These are phyloP conservation scores for Heliconius hortense DNA, from an alignment of 2,888 invertebrate genomes.

Conservation along the genomic window DNA sequence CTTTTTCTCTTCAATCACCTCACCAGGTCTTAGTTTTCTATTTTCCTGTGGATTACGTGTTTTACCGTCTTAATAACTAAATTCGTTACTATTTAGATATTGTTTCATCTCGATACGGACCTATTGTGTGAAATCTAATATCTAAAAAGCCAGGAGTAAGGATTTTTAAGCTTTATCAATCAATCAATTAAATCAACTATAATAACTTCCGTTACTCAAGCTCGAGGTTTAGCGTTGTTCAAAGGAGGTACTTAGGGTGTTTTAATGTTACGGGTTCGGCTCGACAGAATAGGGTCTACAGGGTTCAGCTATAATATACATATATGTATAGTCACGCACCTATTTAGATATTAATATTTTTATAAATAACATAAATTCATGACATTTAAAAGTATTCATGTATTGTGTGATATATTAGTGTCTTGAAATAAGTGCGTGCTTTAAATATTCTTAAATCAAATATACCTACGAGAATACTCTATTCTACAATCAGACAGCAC, in stretches of 20 bases:
- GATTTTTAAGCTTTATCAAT: conserved; percentile 64
- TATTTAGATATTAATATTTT: conserved; percentile 32
- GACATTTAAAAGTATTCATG: conserved; percentile 18
- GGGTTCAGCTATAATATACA: conserved; percentile 50
- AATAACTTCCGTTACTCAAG: conserved; percentile 61
- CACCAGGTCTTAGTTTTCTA: conserved; percentile 96
- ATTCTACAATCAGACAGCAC: conserved; percentile 58
- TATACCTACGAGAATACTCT: conserved; percentile 44
- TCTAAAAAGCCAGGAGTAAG: conserved; percentile 69
- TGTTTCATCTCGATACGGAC: conserved; percentile 52
- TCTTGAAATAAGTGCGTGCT: conserved; percentile 40
- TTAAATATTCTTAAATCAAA: conserved; percentile 35
- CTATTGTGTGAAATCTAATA: conserved; percentile 57
- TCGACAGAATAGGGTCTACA: conserved; percentile 77
- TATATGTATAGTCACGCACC: conserved; percentile 38
- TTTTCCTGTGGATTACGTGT: conserved; percentile 86
- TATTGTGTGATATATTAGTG: conserved; percentile 23
- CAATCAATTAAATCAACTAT: conserved; percentile 59
- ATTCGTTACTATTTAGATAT: conserved; percentile 52
- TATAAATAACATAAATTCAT: conserved; percentile 23
- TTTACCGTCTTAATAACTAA: conserved; percentile 76
- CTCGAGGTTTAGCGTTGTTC: conserved; percentile 61
- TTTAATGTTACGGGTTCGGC: conserved; percentile 79
- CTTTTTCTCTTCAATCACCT: conserved; percentile 96
- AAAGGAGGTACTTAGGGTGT: conserved; percentile 55